phyloP scores from a whole-genome alignment of 2,113 vertebrate genomes.

The Condylura cristata region DNA sequence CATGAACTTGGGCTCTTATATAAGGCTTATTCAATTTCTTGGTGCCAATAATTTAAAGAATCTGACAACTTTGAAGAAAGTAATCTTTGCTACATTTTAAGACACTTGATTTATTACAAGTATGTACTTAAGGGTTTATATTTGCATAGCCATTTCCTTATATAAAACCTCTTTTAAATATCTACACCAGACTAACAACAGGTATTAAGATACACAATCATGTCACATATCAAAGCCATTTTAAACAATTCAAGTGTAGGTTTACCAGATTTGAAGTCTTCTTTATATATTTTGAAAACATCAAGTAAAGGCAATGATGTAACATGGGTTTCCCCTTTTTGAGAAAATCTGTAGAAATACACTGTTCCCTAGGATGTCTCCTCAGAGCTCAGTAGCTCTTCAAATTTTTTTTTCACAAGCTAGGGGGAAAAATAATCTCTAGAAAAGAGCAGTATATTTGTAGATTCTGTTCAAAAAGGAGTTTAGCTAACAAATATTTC shows the following conservation, averaged over 20 bases:
- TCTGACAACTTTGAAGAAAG: not conserved
- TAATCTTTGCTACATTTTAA: not conserved
- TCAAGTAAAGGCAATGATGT: not conserved
- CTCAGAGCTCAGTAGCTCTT: not conserved
- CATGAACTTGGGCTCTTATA: not conserved
- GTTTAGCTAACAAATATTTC: constrained; percentile 17
- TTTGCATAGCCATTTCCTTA: not conserved
- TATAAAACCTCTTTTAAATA: not conserved
- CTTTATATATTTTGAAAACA: not conserved
- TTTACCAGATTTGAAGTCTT: not conserved
- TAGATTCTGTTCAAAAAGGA: not conserved
- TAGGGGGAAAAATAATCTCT: not conserved
- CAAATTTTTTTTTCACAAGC: not conserved
- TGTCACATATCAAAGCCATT: not conserved
- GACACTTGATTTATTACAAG: not conserved
- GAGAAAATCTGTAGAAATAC: not conserved
- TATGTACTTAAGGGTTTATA: not conserved
- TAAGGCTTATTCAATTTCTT: not conserved
- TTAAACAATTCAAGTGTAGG: not conserved
- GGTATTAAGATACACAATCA: not conserved
- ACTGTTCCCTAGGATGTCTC: not conserved
- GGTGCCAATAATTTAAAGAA: not conserved
- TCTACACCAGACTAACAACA: not conserved
- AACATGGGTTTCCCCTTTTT: not conserved
- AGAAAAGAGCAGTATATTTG: not conserved